phyloP scores from a whole-genome alignment of 1,140 invertebrate genomes.

The Drosophila nebulosa region DNA sequence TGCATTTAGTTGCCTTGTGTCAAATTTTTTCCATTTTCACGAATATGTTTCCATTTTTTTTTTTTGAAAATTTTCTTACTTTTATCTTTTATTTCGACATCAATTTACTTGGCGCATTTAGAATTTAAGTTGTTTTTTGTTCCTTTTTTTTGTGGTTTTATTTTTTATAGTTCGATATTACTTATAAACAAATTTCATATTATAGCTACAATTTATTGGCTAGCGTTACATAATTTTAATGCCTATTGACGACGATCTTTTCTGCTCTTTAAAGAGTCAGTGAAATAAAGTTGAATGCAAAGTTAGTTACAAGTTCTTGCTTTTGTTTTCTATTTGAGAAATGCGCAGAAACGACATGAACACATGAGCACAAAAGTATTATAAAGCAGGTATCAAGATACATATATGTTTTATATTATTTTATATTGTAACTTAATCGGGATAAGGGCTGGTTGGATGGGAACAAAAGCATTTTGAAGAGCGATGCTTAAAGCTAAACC shows the following conservation, averaged over 20 bases:
- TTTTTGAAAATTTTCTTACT: slow-evolving; percentile 29
- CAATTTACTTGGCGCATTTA: slow-evolving; percentile 51
- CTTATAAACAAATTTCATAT: slow-evolving; percentile 78
- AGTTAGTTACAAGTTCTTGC: slow-evolving; percentile 54
- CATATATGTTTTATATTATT: slow-evolving; percentile 24
- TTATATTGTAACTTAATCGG: slow-evolving; percentile 22
- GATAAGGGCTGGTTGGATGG: slow-evolving; percentile 17
- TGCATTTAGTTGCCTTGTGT: slow-evolving; percentile 23
- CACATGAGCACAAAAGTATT: slow-evolving; percentile 47
- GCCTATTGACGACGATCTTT: slow-evolving; percentile 40
- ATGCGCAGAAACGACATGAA: slow-evolving; percentile 63
- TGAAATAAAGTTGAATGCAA: slow-evolving; percentile 38
- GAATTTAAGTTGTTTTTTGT: slow-evolving; percentile 38
- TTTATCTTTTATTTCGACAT: slow-evolving; percentile 38
- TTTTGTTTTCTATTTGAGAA: slow-evolving; percentile 34
- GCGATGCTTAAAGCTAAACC: slow-evolving; percentile 61
- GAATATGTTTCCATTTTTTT: slow-evolving; percentile 40
- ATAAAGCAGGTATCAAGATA: slow-evolving; percentile 30
- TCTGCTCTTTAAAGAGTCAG: neutral
- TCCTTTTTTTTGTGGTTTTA: slow-evolving; percentile 22
- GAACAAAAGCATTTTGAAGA: slow-evolving; percentile 31
- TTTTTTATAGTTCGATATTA: slow-evolving; percentile 68
- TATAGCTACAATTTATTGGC: slow-evolving; percentile 78
- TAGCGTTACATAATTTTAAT: slow-evolving; percentile 65
- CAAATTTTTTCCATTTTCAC: slow-evolving; percentile 48